Conservation (phyloP, 2,888 invertebrate genomes). For the Heliconius aoede region DNA sequence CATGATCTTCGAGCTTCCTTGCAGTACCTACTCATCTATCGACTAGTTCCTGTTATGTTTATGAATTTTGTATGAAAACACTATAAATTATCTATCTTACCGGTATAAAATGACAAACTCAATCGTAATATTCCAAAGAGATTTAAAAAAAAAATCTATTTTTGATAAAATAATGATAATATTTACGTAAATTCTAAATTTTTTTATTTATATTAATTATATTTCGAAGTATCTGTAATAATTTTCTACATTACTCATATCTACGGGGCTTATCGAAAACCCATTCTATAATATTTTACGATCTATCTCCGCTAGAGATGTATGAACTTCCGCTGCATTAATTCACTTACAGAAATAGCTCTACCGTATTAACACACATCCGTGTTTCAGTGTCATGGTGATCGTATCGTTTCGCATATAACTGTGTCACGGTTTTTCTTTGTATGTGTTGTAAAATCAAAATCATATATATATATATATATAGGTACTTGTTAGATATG, state of each 20-base stretch:
- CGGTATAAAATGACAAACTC: too few species aligned
- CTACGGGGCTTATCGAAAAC: neutral
- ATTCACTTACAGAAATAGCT: slow-evolving; percentile 30
- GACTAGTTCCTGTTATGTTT: slow-evolving; percentile 9
- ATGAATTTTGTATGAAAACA: neutral
- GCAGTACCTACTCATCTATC: neutral
- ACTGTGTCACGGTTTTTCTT: slow-evolving; percentile 44
- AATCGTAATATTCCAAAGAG: too few species aligned
- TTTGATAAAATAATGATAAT: too few species aligned
- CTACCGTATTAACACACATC: slow-evolving; percentile 44
- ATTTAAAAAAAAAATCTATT: too few species aligned
- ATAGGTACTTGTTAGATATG: neutral
- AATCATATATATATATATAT: slow-evolving; percentile 17
- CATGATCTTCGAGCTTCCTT: slow-evolving; percentile 32
- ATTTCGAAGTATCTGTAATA: too few species aligned
- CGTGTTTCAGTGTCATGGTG: slow-evolving; percentile 42
- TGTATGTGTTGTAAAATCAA: slow-evolving; percentile 37
- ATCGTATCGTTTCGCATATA: slow-evolving; percentile 40
- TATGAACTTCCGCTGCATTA: slow-evolving; percentile 25
- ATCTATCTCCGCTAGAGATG: slow-evolving; percentile 9
- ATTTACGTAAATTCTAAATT: too few species aligned
- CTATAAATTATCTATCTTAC: neutral
- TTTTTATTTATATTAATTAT: too few species aligned
- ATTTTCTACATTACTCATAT: neutral
- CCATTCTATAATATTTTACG: neutral